Base-by-base conservation (phyloP, 1,140 invertebrate genomes). In the Bombus fervidus region DNA sequence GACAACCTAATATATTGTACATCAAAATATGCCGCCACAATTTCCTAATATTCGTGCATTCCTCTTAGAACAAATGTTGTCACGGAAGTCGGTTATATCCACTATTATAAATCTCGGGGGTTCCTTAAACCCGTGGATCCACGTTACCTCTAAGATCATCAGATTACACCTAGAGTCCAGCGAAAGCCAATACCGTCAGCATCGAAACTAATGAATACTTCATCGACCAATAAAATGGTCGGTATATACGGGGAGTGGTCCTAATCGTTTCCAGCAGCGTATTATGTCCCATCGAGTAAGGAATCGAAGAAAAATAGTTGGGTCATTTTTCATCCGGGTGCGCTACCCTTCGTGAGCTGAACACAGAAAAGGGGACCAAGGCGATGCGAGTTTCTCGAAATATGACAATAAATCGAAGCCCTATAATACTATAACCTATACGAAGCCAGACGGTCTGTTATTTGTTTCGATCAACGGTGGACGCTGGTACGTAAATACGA, bases 261-360 rank as follows among this genome's bases (percentile, higher is more conserved):
- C 71, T 83, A 83, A 76, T 83, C 72, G 81, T 68, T 83, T 75
- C 71, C n/a, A 66, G 81, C 81, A 64, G 15, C 41, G 69, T 37
- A 66, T 83, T 53, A 62, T 66, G 72, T 73, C 59, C 43, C 41
- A 83, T 53, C 59, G 59, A 83, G 62, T 41, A 66, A 43, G 31
- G 43, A 57, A 76, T 76, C 59, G 72, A 76, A 83, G 72, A 76
- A 66, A 83, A 83, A 83, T 83, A 62, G 59, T 47, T 28, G 15
- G 34, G 28, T 76, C 81, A 43, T 83, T 76, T 83, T 83, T 83
- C 81, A 83, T 83, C 81, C 25, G 15, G 15, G 3, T 15, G n/a
- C 39, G n/a, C 64, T 34, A 34, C 37, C 37, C 64, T 12, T 31
- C 82, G 53, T 28, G 37, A 68, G 28, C 39, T n/a, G 31, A 39